Percentiles rank a stretch among this genome's conserved stretches.
These are phyloP conservation scores for Mormoops blainvillei DNA, from an alignment of 2,113 vertebrate genomes.

Conservation along the genomic window DNA sequence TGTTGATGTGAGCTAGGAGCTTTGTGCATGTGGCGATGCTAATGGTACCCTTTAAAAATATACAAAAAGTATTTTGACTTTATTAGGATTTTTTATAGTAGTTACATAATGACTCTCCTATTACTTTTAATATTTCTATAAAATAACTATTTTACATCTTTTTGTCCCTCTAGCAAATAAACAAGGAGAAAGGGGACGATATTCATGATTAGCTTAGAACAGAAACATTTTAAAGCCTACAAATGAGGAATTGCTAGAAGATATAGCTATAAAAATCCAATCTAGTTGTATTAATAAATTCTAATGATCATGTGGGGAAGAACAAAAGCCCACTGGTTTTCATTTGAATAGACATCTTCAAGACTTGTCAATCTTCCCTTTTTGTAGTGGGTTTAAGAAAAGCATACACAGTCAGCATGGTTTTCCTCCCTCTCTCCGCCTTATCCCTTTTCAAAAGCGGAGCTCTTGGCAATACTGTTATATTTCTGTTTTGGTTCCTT, in stretches of 20 bases:
- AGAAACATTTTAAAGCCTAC: conserved; percentile 13
- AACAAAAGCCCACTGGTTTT: background rate
- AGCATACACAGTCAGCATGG: fast-evolving
- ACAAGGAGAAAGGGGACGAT: background rate
- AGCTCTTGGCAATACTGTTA: background rate
- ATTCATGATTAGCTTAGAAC: conserved; percentile 26
- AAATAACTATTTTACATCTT: conserved; percentile 35
- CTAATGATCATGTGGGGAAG: background rate
- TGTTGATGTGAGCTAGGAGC: background rate
- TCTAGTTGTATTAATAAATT: background rate
- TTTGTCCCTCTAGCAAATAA: conserved; percentile 32
- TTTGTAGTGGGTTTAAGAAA: background rate
- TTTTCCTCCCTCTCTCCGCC: background rate
- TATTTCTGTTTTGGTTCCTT: background rate
- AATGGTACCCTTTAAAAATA: conserved; percentile 30
- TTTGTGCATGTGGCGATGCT: background rate
- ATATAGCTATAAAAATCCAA: background rate
- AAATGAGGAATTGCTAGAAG: background rate
- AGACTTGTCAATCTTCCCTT: background rate
- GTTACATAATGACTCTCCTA: conserved; percentile 24
- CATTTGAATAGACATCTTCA: background rate
- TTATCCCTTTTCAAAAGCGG: background rate
- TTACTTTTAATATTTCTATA: conserved; percentile 41
- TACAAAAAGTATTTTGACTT: background rate
- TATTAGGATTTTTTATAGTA: conserved; percentile 10